Evolutionary conservation across 1,140 invertebrate species (phyloP), one percentile per base, ranked within the genome.

Genomic region (Protaetia brevitarsis): DNA sequence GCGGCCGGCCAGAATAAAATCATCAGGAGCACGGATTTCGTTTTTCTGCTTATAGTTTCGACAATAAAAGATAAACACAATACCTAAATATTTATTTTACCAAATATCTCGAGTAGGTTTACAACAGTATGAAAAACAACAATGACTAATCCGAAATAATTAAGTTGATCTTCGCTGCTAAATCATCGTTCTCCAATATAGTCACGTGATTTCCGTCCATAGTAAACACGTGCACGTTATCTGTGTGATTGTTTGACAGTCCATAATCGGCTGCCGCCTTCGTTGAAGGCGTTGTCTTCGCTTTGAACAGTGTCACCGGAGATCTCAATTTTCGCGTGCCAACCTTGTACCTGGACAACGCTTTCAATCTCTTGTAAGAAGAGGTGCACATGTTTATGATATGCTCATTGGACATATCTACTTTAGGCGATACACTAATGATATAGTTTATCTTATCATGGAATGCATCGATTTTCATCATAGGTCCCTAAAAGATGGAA

Each of bases 121-220:
- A n/a, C n/a, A n/a, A n/a, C n/a, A n/a, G n/a, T n/a, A n/a, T n/a
- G n/a, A n/a, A n/a, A n/a, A n/a, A n/a, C n/a, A n/a, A n/a, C n/a
- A n/a, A n/a, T n/a, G n/a, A n/a, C n/a, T n/a, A n/a, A n/a, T n/a
- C n/a, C n/a, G n/a, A n/a, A n/a, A n/a, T n/a, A n/a, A n/a, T n/a
- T n/a, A n/a, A 28, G 21, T 72, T 68, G 8, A 91, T 88, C 4
- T 86, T 82, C 56, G 84, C 78, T 0, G 84, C 81, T 34, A 87
- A 74, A 70, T 86, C 86, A 19, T 80, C 78, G 72, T 87, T 87
- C 21, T 90, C 84, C 65, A 91, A 72, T 70, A 92, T 88, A 8
- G 83, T 85, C 0, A 83, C 74, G 70, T 92, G 90, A 75, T 89
- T 89, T 13, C 89, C 89, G 71, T 88, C 86, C 30, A 88, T 79